Base-by-base conservation (phyloP, 2,113 vertebrate genomes). In the Leiothrix lutea region DNA sequence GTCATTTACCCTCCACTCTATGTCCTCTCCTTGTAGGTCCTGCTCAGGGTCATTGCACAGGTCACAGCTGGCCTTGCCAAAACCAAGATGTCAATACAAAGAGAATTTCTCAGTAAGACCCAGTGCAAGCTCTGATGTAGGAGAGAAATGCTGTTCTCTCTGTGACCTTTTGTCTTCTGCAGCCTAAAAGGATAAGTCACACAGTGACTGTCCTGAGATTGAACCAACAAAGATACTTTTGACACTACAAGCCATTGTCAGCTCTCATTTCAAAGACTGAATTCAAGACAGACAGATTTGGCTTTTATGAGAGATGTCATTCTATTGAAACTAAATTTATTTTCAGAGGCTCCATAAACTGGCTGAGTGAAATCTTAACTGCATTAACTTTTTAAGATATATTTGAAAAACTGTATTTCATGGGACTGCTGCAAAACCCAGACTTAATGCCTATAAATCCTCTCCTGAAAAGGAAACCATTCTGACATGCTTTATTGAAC, bases 241-340 rank as follows among this genome's bases (percentile, higher is more conserved):
- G 91, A 91, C 83, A 95, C 40, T 58, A 73, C 72, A 90, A 96
- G 71, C 56, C 91, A 96, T 93, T 96, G 87, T 85, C 90, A 93
- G 61, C 79, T 94, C 93, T 95, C 91, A 51, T 97, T 97, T 94
- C 93, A 88, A 94, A 96, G 95, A 93, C 65, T 50, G 67, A 95
- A 65, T 97, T 96, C 96, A 95, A 87, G 93, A 93, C 75, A 95
- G 90, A 79, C 8, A 5, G 92, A 88, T 96, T 86, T 92, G 88
- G 94, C 86, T 95, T 96, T 97, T 96, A 96, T 80, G 62, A 96
- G 77, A 96, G 92, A 95, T 95, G 94, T 80, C 91, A 90, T 96
- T 97, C 94, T 97, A 92, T 83, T 96, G 94, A 97, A 97, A 94
- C 51, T 57, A 71, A 89, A 96, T 96, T 97, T 96, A 93, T 96